Evolutionary conservation across 2,113 vertebrate species (phyloP).

Genomic region (Microcebus ravelobensis): DNA sequence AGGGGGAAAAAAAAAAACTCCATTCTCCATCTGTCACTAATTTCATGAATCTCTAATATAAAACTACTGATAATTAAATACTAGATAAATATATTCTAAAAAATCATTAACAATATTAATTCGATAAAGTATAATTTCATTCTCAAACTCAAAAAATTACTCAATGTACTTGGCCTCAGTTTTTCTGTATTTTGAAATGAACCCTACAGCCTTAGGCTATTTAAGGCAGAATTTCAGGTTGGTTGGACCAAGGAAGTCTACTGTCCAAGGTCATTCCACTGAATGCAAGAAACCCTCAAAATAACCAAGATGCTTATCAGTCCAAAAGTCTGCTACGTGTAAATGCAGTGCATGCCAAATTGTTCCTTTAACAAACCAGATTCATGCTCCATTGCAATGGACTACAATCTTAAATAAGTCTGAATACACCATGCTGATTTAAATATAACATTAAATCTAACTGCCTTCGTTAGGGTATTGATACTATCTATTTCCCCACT

Average conservation of each 20-base stretch:
- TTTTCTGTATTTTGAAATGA: conserved; percentile 34
- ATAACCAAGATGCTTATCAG: not conserved
- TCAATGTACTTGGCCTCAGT: not conserved
- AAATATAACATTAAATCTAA: not conserved
- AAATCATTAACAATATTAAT: not conserved
- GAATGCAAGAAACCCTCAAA: conserved; percentile 16
- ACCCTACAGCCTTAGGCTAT: not conserved
- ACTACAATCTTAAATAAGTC: not conserved
- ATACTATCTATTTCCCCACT: not conserved
- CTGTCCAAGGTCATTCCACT: not conserved
- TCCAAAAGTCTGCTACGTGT: not conserved
- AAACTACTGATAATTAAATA: conserved; percentile 8
- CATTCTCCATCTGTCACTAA: not conserved
- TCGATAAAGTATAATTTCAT: conserved; percentile 15
- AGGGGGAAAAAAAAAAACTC: not conserved
- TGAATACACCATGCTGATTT: not conserved
- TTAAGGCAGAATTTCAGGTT: conserved; percentile 26
- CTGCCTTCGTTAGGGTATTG: not conserved
- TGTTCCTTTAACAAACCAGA: not conserved
- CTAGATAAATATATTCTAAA: not conserved
- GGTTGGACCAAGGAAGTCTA: not conserved
- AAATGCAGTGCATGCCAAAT: not conserved
- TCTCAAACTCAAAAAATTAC: conserved; percentile 1
- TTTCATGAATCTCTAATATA: not conserved
- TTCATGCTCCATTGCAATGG: not conserved